Conservation (phyloP, 1,140 invertebrate genomes). For the Caenorhabditis brenneri region DNA sequence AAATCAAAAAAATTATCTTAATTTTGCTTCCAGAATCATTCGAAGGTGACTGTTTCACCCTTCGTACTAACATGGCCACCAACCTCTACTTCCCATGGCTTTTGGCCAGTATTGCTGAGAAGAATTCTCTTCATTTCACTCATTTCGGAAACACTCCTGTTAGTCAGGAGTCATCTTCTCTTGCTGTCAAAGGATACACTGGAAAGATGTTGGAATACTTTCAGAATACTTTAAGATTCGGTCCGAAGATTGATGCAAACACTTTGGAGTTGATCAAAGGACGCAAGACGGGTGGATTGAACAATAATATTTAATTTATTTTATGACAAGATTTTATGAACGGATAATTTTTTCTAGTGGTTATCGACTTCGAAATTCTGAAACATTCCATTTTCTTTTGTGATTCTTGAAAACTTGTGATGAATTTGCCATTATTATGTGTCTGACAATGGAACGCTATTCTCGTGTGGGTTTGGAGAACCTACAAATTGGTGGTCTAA, state of each 20-base stretch:
- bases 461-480: no score
- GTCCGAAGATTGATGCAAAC: neutral
- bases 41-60: constrained; percentile 25
- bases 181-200: constrained; percentile 26
- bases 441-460: no score
- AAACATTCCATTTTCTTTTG: no score
- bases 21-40: constrained; percentile 21
- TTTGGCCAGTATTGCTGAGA: neutral
- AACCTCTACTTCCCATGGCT: constrained; percentile 22
- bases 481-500: no score
- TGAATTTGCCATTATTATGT: no score
- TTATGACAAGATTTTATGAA: no score
- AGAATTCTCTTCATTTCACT: neutral
- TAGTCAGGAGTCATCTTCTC: neutral
- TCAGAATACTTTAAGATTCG: neutral
- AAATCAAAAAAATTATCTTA: no score
- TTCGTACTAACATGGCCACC: constrained; percentile 12
- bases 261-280: neutral
- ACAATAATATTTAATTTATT: no score
- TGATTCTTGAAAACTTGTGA: no score
- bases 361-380: no score
- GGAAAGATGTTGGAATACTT: constrained; percentile 31
- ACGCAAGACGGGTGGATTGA: neutral
- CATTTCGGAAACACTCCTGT: constrained; percentile 11
- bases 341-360: no score